These are phyloP conservation scores for Falco concolor DNA, from an alignment of 2,797 vertebrate species.

Conservation along the genomic window DNA sequence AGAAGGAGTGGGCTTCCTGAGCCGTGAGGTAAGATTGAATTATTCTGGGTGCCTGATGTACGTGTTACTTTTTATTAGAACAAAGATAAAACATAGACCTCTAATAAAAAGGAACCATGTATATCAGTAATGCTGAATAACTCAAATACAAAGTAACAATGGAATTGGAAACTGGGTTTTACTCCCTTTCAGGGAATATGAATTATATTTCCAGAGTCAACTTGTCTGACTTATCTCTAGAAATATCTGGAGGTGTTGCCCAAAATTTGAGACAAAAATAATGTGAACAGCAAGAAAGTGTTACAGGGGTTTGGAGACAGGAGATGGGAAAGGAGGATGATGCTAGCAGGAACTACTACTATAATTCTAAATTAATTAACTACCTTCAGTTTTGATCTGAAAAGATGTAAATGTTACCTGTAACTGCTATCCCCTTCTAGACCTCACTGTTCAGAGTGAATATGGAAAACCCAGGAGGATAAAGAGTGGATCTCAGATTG, in stretches of 20 bases:
- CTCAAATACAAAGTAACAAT: not conserved
- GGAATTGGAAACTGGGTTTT: not conserved
- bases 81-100: not conserved
- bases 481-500: not conserved
- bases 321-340: not conserved
- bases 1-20: not conserved
- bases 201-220: not conserved
- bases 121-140: not conserved
- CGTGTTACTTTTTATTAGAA: slow-evolving; percentile 5
- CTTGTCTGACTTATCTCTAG: not conserved
- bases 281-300: not conserved
- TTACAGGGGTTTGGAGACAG: not conserved
- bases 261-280: not conserved
- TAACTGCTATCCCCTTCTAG: not conserved
- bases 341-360: not conserved
- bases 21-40: not conserved
- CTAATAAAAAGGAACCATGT: not conserved
- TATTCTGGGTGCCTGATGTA: slow-evolving; percentile 31
- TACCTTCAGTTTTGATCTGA: not conserved
- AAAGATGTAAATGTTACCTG: not conserved
- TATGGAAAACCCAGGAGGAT: not conserved
- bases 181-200: not conserved
- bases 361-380: not conserved
- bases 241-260: not conserved
- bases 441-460: not conserved